These are phyloP conservation scores for Leucania comma DNA, from an alignment of 2,888 invertebrate genomes.

Conservation along the genomic window DNA sequence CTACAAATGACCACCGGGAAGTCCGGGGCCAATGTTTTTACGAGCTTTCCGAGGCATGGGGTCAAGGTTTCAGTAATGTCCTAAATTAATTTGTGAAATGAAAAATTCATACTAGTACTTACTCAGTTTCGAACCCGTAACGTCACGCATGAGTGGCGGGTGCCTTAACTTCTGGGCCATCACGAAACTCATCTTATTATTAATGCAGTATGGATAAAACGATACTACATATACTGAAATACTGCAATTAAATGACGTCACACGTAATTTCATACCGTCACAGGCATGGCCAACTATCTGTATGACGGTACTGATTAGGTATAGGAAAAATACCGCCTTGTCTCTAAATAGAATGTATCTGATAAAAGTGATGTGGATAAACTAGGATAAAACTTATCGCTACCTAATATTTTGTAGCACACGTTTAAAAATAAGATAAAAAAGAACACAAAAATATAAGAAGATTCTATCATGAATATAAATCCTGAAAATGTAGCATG, in stretches of 20 bases:
- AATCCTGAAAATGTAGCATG: slow-evolving; percentile 37
- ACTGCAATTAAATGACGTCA: slow-evolving; percentile 15
- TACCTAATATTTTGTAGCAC: slow-evolving; percentile 33
- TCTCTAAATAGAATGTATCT: slow-evolving; percentile 39
- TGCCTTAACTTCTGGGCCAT: too few species aligned
- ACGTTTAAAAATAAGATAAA: slow-evolving; percentile 17
- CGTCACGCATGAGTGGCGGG: too few species aligned
- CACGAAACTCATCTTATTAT: not conserved
- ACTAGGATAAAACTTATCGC: slow-evolving; percentile 56
- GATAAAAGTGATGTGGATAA: slow-evolving; percentile 60
- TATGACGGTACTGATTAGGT: slow-evolving; percentile 38
- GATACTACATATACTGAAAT: not conserved
- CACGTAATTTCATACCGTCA: slow-evolving; percentile 24
- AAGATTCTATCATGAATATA: slow-evolving; percentile 40
- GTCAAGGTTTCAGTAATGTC: too few species aligned
- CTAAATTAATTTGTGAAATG: too few species aligned
- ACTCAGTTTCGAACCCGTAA: too few species aligned
- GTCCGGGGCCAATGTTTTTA: too few species aligned
- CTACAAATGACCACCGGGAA: too few species aligned
- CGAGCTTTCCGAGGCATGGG: too few species aligned
- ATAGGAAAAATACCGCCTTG: slow-evolving; percentile 48
- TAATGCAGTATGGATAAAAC: not conserved
- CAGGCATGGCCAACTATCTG: slow-evolving; percentile 40
- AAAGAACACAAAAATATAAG: slow-evolving; percentile 20
- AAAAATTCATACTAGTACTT: too few species aligned